A percentile compares a stretch with the other conserved stretches of the same genome.
Conservation (phyloP, 2,113 vertebrate genomes). For the Talpa occidentalis region DNA sequence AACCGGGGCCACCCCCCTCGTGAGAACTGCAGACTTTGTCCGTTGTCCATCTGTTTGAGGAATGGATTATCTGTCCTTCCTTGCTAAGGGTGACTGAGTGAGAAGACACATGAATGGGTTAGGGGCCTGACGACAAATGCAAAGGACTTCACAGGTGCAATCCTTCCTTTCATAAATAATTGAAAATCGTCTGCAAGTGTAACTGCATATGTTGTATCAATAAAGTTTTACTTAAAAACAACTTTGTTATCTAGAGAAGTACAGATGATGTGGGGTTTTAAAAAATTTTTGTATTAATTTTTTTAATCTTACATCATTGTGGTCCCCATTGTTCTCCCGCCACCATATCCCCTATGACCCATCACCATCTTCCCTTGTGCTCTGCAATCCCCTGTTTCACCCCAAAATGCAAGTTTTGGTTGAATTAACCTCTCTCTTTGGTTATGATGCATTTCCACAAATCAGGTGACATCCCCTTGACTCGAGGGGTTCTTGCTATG, state of each 20-base stretch:
- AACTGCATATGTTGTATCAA: not conserved
- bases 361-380: too few relatives aligned
- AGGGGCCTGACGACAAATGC: not conserved
- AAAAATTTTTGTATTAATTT: too few relatives aligned
- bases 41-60: not conserved
- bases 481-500: not conserved
- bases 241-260: not conserved
- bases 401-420: not conserved
- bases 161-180: constrained; percentile 39
- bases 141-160: not conserved
- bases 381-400: too few relatives aligned
- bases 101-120: not conserved
- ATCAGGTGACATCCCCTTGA: not conserved
- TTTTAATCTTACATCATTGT: too few relatives aligned
- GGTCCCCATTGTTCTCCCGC: too few relatives aligned
- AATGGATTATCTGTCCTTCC: not conserved
- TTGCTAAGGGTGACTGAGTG: not conserved
- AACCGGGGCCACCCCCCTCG: not conserved
- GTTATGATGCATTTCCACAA: not conserved
- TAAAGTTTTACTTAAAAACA: constrained; percentile 8
- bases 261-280: too few relatives aligned
- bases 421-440: not conserved
- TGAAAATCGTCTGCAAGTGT: constrained; percentile 1
- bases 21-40: constrained; percentile 6
- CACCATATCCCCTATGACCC: too few relatives aligned